Evolutionary conservation across 2,797 vertebrate genomes (phyloP).

Genomic region (Coilia nasus): DNA sequence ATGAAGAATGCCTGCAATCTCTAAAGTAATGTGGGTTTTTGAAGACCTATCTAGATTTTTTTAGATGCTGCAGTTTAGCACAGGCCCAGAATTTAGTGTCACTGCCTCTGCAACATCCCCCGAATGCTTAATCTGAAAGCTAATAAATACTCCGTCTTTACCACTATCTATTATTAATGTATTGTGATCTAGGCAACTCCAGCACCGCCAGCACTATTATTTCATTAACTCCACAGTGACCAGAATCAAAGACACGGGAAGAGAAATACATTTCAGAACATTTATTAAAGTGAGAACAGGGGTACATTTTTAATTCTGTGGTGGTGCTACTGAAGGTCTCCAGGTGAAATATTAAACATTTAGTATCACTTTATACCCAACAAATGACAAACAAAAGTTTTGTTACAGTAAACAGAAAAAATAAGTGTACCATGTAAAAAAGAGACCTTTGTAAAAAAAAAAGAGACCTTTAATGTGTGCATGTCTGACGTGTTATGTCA

Average conservation of each 20-base stretch:
- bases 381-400: background rate
- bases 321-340: too few species aligned
- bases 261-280: too few species aligned
- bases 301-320: too few species aligned
- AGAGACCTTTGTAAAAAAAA: too few species aligned
- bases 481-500: too few species aligned
- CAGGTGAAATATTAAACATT: background rate
- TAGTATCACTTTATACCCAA: background rate
- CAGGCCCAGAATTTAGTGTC: background rate
- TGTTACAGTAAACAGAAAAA: background rate
- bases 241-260: background rate
- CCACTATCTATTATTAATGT: slow-evolving; percentile 75
- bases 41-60: background rate
- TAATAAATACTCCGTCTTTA: slow-evolving; percentile 74
- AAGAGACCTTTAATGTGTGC: background rate
- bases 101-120: background rate
- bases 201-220: background rate
- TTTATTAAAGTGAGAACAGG: too few species aligned
- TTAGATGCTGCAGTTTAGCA: background rate
- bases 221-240: background rate
- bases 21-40: background rate
- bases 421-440: too few species aligned
- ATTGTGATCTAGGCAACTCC: slow-evolving; percentile 54
- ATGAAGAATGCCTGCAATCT: background rate
- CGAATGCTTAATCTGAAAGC: slow-evolving; percentile 54